Evolutionary conservation across 2,113 vertebrate species (phyloP).

Genomic region (Ibidorhyncha struthersii): DNA sequence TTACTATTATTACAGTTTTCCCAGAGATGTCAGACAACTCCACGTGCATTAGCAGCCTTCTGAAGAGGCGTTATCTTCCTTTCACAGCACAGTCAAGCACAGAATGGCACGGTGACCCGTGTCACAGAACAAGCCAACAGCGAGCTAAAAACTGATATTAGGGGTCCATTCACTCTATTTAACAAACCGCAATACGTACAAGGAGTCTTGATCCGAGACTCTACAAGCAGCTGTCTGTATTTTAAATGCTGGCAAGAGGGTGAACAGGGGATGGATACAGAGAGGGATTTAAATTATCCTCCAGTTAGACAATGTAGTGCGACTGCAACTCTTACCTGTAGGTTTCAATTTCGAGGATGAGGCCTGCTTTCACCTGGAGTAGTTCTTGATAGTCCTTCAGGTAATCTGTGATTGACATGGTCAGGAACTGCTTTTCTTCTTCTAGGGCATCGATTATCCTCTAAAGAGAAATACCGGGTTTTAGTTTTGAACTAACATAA

Average conservation of each 20-base stretch:
- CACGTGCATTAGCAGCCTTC: no score
- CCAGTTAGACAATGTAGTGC: background rate
- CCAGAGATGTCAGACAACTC: no score
- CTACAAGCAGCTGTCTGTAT: background rate
- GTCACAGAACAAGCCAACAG: no score
- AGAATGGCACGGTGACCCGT: no score
- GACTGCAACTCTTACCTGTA: constrained; percentile 83
- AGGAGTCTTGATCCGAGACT: background rate
- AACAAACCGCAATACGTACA: background rate
- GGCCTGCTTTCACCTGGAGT: constrained; percentile 88
- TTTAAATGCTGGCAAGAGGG: background rate
- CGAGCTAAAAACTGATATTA: background rate
- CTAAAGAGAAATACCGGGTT: constrained; percentile 65
- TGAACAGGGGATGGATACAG: no score
- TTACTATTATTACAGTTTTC: no score
- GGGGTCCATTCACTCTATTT: background rate
- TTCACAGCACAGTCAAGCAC: no score
- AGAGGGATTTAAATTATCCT: background rate
- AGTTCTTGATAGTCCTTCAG: constrained; percentile 90
- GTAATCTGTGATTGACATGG: constrained; percentile 79
- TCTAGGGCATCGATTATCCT: constrained; percentile 84
- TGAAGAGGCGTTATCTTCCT: no score
- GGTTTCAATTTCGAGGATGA: constrained; percentile 90
- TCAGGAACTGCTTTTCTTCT: constrained; percentile 85
- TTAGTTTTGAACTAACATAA: background rate